Evolutionary conservation across 2,888 invertebrate species (phyloP), one percentile per base, ranked within the genome.

Genomic region (Trissolcus japonicus): DNA sequence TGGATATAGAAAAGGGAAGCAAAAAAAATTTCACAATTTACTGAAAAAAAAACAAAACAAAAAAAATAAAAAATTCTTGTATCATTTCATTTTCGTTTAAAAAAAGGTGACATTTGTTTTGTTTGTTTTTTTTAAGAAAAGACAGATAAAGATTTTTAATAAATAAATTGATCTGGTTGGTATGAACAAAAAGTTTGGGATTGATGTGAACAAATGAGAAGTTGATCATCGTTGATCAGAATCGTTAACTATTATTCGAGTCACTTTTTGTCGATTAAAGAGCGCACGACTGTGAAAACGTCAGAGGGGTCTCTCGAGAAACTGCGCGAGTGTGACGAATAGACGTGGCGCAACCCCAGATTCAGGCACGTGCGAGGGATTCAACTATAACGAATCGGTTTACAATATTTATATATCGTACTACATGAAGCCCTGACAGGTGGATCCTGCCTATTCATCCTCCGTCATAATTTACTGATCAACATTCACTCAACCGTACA

Each of bases 281-380:
- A 54, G 76, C 35, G 35, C 35, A 9, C 69, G 67, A 62, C 74
- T 74, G 57, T 67, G 57, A 63, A 67, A 68, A 62, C 56, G 67
- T 76, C 69, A 61, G 69, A 69, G 61, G 76, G 76, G 69, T 61
- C 17, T 35, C 35, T 54, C 59, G 60, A 69, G 57, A 76, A 71
- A 61, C 55, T 76, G 40, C 35, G 35, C 71, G 68, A 71, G 76
- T 66, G 71, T 76, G 57, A 57, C 71, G 76, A 76, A 76, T 71
- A 69, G 35, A 61, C 19, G 19, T 14, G 35, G 16, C 53, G 65
- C 57, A 50, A 71, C 71, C 76, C 76, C 67, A 63, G 60, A 72
- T 66, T 68, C 68, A 69, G 73, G 69, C 79, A 79, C 79, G 76
- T 76, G 79, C 79, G 69, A 62, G 63, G 57, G 72, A 68, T 69